Conservation (phyloP, 1,140 invertebrate genomes). For the Asobara japonica region DNA sequence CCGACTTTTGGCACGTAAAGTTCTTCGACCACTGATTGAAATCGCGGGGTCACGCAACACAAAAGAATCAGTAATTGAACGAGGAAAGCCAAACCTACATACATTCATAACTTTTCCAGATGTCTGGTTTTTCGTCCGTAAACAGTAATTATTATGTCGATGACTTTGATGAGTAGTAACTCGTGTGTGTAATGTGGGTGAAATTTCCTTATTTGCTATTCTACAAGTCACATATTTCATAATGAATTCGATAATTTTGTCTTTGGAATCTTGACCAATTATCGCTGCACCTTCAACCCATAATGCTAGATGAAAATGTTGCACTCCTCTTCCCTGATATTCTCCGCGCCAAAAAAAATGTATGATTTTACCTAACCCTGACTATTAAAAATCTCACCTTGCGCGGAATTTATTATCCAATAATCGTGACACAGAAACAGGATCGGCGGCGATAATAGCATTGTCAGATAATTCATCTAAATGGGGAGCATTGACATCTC, state of each 20-base stretch:
- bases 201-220: neutral
- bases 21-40: constrained; percentile 40
- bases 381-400: constrained; percentile 43
- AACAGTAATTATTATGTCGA: constrained; percentile 8
- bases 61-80: constrained; percentile 38
- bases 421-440: constrained; percentile 43
- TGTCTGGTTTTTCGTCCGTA: neutral
- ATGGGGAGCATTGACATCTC: too few species aligned
- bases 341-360: constrained; percentile 6
- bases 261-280: neutral
- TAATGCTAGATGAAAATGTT: neutral
- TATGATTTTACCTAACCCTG: constrained; percentile 39
- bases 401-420: constrained; percentile 47
- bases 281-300: constrained; percentile 4
- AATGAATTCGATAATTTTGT: constrained; percentile 9
- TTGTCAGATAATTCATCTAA: too few species aligned
- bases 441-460: constrained; percentile 40
- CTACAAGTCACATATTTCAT: neutral
- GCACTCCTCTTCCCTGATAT: neutral
- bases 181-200: neutral
- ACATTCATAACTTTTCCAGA: constrained; percentile 8
- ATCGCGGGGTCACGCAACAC: constrained; percentile 37
- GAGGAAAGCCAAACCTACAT: constrained; percentile 45
- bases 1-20: constrained; percentile 43
- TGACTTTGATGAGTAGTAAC: constrained; percentile 3